Evolutionary conservation across 2,113 vertebrate genomes (phyloP), one percentile per base, ranked within the genome.

Genomic region (Chrysemys picta): DNA sequence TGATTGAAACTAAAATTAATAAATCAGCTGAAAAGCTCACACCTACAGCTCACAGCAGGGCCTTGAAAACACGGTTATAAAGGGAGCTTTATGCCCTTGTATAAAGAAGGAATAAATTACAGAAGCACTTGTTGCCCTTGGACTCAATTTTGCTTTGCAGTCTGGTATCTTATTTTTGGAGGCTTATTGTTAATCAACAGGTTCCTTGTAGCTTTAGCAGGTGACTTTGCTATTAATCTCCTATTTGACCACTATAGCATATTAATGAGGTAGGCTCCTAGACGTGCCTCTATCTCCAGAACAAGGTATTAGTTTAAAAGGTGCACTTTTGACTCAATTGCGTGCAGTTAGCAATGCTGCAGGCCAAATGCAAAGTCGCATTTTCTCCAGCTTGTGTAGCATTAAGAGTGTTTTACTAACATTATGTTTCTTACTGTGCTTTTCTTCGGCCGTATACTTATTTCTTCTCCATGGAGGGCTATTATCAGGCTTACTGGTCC

Each of bases 1-100:
- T 98, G 98, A 98, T 99, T 98, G 98, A 98, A 98, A 98, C 98
- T 98, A 98, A 98, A 99, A 98, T 98, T 99, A 98, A 98, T 99
- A 98, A 98, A 98, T 98, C 98, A 98, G 95, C 98, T 98, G 98
- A 98, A 98, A 98, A 98, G 97, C 98, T 98, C 98, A 98, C 98
- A 98, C 98, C 98, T 98, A 98, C 98, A 98, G 98, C 95, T 98
- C 98, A 98, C 98, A 98, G 98, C 98, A 91, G 98, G 98, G 97
- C 95, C 97, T 98, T 93, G 97, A 98, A 98, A 98, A 98, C 98
- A 98, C 92, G 96, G 97, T 98, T 98, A 98, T 98, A 98, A 99
- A 98, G 98, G 98, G 92, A 98, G 98, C 98, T 98, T 98, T 98
- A 98, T 98, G 98, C 97, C 97, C 97, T 98, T 97, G 97, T 98